phyloP scores from a whole-genome alignment of 2,113 vertebrate genomes.

The Eulacestoma nigropectus region DNA sequence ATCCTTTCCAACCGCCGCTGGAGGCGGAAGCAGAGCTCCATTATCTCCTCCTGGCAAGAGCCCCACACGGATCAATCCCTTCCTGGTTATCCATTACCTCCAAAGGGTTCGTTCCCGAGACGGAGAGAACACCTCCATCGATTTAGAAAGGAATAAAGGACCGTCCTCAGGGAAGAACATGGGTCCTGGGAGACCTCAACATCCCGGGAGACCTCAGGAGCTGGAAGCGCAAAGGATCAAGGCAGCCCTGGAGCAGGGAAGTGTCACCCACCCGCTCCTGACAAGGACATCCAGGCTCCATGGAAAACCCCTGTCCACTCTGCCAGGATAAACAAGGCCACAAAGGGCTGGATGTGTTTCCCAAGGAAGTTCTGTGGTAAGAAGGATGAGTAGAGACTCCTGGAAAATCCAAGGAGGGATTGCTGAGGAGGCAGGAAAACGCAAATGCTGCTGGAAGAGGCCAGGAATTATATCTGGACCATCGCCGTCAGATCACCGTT shows the following conservation, averaged over 20 bases:
- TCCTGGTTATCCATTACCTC: conserved; percentile 22
- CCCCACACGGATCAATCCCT: background rate
- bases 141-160: background rate
- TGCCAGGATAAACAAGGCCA: accelerated
- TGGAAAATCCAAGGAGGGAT: background rate
- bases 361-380: accelerated
- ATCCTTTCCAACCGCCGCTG: background rate
- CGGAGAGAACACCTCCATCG: background rate
- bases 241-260: background rate
- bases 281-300: accelerated
- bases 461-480: background rate
- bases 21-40: background rate
- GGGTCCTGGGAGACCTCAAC: background rate
- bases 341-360: background rate
- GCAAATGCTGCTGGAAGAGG: background rate
- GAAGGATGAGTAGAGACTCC: background rate
- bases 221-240: accelerated
- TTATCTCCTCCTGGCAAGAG: conserved; percentile 31
- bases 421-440: background rate
- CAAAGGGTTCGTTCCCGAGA: background rate
- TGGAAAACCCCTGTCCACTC: background rate
- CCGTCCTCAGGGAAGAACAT: accelerated
- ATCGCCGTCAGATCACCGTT: accelerated
- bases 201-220: accelerated
- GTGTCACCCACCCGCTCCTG: accelerated